Evolutionary conservation across 2,797 vertebrate species (phyloP), one percentile per base, ranked within the genome.

Genomic region (Arnoldichthys spilopterus): DNA sequence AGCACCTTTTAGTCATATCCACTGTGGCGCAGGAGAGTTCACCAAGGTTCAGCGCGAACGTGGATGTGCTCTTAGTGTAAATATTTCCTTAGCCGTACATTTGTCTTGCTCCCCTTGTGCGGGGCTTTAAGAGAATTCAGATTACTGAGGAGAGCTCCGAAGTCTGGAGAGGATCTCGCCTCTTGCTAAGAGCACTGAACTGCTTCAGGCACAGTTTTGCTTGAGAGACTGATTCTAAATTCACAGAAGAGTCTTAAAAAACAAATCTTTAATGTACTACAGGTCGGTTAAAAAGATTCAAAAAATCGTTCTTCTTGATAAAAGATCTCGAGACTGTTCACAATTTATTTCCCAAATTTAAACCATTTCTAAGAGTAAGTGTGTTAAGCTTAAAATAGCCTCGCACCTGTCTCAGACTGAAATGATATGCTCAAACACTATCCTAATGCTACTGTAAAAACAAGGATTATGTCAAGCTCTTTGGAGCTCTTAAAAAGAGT

Each of bases 31-130:
- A 64, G 62, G 8, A 77, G 64, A 81, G 84, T 83, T 85, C 82
- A 81, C 72, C 16, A 53, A 67, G 69, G 79, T 83, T 83, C 79
- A 83, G 83, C 85, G 84, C 77, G 83, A 85, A 79, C 85, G 87
- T 81, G 85, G 79, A 83, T 69, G 77, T 85, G 87, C 86, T 81
- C 85, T 70, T 83, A 91, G 85, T 92, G 89, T 93, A 93, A 93
- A 93, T 91, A 93, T 93, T 94, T 93, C 90, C 84, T 86, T 91
- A 90, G 88, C 89, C 87, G 87, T 83, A 83, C 74, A 86, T 89
- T 88, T 89, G 87, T 88, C 86, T 47, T 72, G 84, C 83, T 81
- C 84, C 86, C 86, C 87, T 89, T 83, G 68, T 77, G 71, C 61
- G 12, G 34, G 53, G 70, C 45, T 79, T 82, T 74, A 82, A 72